These are phyloP conservation scores for Leptopilina drosophilae DNA, from an alignment of 2,888 invertebrate species.

Conservation along the genomic window DNA sequence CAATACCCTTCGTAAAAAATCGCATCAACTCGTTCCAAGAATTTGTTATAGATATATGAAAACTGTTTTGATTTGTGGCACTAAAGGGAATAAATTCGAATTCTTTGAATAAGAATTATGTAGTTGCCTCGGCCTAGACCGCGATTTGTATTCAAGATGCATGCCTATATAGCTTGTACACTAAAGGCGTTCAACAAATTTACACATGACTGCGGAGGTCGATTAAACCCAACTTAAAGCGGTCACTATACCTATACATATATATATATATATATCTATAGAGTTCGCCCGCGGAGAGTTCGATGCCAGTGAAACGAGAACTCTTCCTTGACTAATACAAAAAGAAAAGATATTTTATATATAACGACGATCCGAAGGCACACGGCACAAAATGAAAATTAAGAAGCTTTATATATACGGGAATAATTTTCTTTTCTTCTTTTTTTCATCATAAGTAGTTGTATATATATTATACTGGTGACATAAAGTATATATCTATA, in stretches of 20 bases:
- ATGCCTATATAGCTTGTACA: conserved; percentile 50
- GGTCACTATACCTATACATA: conserved; percentile 11
- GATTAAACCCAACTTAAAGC: conserved; percentile 39
- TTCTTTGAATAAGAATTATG: conserved; percentile 27
- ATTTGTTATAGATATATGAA: conserved; percentile 7
- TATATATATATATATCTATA: conserved; percentile 29
- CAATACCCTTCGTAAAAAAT: no score
- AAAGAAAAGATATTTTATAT: neutral
- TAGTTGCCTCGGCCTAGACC: conserved; percentile 34
- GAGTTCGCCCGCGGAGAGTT: conserved; percentile 57
- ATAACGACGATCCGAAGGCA: neutral
- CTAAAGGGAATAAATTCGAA: neutral
- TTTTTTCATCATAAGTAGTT: no score
- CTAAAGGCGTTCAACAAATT: conserved; percentile 45
- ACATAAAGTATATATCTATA: no score
- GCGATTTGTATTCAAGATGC: conserved; percentile 55
- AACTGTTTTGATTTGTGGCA: neutral
- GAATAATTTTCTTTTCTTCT: no score
- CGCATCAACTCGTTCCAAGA: neutral
- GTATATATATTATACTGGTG: no score
- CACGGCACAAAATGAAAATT: no score
- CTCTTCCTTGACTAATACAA: conserved; percentile 44
- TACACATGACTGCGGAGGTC: conserved; percentile 39
- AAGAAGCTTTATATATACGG: no score
- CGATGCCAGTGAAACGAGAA: conserved; percentile 60